Evolutionary conservation across 2,797 vertebrate species (phyloP).

Genomic region (Tangara arthus): DNA sequence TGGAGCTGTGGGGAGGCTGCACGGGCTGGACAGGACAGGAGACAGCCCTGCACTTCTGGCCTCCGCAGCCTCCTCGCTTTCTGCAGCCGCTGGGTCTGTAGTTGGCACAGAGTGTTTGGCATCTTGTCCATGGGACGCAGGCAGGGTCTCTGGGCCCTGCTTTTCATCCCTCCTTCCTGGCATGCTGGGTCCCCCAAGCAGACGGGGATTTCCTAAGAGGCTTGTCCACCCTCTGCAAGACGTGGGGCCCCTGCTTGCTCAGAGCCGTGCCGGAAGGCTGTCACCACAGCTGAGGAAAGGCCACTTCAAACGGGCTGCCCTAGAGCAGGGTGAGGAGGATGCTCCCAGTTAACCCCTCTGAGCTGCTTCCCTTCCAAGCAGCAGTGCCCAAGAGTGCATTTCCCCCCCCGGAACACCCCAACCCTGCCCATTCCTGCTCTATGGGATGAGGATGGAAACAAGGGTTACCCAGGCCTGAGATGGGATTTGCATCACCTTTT

Average conservation of each 20-base stretch:
- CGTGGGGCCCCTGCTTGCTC: not conserved
- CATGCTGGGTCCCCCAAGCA: not conserved
- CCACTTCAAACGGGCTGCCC: slow-evolving; percentile 9
- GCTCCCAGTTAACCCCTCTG: not conserved
- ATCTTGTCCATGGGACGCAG: not conserved
- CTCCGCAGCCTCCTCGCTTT: not conserved
- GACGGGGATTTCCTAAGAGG: not conserved
- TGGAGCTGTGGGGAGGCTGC: not conserved
- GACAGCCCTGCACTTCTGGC: not conserved
- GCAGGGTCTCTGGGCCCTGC: not conserved
- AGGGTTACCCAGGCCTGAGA: not conserved
- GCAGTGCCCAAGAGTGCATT: not conserved
- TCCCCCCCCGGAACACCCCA: not conserved
- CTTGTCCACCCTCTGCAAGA: not conserved
- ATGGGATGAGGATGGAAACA: not conserved
- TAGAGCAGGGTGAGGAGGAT: not conserved
- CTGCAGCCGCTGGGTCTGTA: not conserved
- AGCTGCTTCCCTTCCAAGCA: not conserved
- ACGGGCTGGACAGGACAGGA: accelerated
- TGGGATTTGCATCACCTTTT: not conserved
- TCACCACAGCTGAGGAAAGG: not conserved
- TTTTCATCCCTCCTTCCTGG: not conserved
- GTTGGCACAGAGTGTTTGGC: not conserved
- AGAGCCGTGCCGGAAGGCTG: not conserved
- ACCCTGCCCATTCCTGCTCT: not conserved